Conservation (phyloP, 2,113 vertebrate genomes). For the Bucco capensis region DNA sequence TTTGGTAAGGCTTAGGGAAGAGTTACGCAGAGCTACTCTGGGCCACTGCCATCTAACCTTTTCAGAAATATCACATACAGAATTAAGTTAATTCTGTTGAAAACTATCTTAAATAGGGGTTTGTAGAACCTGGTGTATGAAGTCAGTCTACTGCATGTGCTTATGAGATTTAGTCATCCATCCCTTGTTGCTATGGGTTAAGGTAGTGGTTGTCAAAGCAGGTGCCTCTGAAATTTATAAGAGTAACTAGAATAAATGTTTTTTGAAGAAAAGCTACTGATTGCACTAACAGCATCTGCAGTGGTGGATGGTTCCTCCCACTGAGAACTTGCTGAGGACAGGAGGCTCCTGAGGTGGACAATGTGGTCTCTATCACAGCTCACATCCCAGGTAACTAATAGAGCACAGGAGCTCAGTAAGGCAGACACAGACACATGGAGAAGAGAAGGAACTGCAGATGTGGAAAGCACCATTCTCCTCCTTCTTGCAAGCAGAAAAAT, state of each 20-base stretch:
- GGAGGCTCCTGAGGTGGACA: neutral
- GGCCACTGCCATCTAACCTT: neutral
- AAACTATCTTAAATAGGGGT: neutral
- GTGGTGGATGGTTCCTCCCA: neutral
- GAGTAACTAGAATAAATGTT: neutral
- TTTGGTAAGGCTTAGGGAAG: neutral
- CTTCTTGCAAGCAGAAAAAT: neutral
- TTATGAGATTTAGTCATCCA: neutral
- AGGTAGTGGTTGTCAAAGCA: neutral
- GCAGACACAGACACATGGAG: neutral
- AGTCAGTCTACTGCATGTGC: neutral
- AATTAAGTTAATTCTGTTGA: slow-evolving; percentile 16
- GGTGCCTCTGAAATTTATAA: neutral
- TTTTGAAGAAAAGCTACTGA: neutral
- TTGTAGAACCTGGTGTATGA: neutral
- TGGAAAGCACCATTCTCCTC: neutral
- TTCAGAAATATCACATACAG: neutral
- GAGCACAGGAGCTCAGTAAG: neutral
- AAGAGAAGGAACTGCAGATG: neutral
- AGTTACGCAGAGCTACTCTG: neutral
- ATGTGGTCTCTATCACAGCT: neutral
- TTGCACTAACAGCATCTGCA: neutral
- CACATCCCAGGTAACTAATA: neutral
- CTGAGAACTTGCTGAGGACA: neutral
- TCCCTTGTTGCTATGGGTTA: neutral